Conservation (phyloP, 2,797 vertebrate genomes). For the Eutrigla gurnardus region DNA sequence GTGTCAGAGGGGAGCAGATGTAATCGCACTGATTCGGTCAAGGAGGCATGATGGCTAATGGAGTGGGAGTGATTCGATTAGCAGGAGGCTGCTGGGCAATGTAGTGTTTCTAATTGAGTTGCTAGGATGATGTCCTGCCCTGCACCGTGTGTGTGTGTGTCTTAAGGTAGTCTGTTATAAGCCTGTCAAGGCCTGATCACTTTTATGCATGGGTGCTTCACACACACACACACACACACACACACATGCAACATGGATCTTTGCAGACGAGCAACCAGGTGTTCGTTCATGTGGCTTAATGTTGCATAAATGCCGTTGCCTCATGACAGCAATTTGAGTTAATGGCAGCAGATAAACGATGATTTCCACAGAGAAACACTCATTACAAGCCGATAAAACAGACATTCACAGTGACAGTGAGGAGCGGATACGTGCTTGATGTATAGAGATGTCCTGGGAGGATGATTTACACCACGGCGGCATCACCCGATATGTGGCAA, state of each 20-base stretch:
- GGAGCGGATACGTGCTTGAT: conserved; percentile 6
- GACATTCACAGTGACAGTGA: conserved; percentile 13
- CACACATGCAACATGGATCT: conserved; percentile 2
- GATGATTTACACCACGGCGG: conserved; percentile 23
- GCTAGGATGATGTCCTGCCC: conserved; percentile 16
- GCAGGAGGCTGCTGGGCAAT: conserved; percentile 58
- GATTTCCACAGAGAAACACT: conserved; percentile 49
- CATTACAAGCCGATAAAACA: conserved; percentile 49
- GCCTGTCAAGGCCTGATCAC: conserved; percentile 24
- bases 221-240: conserved; percentile 7
- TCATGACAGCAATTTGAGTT: conserved; percentile 49
- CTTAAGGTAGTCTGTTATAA: conserved; percentile 24
- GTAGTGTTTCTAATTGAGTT: conserved; percentile 73
- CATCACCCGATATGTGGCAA: conserved; percentile 24
- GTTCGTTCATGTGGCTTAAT: conserved; percentile 42
- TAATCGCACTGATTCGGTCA: conserved; percentile 59
- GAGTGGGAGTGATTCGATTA: conserved; percentile 72
- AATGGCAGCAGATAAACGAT: conserved; percentile 56
- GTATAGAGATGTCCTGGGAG: neutral
- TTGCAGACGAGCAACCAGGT: conserved; percentile 9
- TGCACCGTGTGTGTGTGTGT: conserved; percentile 14
- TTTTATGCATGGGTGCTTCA: conserved; percentile 19
- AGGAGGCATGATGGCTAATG: conserved; percentile 63
- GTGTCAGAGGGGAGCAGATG: conserved; percentile 45
- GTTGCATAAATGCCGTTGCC: conserved; percentile 20